Base-by-base conservation (phyloP, 53 echinoderm and acorn worm genomes). In the Actinopyga echinites region DNA sequence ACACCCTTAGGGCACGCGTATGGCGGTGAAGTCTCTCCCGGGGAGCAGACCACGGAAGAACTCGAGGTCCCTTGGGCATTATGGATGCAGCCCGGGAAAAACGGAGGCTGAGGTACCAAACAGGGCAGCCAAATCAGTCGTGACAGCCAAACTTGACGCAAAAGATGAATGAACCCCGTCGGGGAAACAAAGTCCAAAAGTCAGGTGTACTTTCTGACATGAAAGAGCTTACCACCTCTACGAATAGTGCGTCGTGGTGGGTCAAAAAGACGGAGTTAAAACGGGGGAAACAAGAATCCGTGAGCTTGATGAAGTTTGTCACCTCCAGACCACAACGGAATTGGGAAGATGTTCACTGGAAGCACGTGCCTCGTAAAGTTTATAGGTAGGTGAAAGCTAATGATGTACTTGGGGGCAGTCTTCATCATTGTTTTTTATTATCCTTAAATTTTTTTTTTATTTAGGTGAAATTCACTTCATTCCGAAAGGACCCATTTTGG, bases 131-230 rank as follows among this genome's bases (percentile, higher is more conserved):
- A 71, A 71, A 71, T 71, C 71, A 44, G 38, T 71, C 40, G 71
- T 71, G 71, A 71, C 71, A 71, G 71, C 25, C 22, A 65, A 71
- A 66, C 71, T 40, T 40, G 71, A 71, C 71, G 71, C 42, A 71
- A 71, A 71, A 71, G 71, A 71, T 71, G 71, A 40, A 40, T 71
- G 71, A 71, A 71, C 71, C 71, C 71, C 42, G 42, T 42, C 45
- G 28, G 71, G 71, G 40, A 40, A 21, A 21, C 26, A 65, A 17
- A 36, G 65, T 6, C 32, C 21, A 66, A 42, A 21, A 71, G 71
- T 71, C 71, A 71, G 7, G 15, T 71, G 71, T 36, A 71, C 71
- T 71, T 71, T 71, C 34, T 38, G n/a, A 36, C 31, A 22, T 63
- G 68, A 68, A 17, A 49, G 34, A 33, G 68, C 34, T n/a, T 71